Evolutionary conservation across 2,797 vertebrate species (phyloP), one percentile per base, ranked within the genome.

Genomic region (Sebastes jordani): DNA sequence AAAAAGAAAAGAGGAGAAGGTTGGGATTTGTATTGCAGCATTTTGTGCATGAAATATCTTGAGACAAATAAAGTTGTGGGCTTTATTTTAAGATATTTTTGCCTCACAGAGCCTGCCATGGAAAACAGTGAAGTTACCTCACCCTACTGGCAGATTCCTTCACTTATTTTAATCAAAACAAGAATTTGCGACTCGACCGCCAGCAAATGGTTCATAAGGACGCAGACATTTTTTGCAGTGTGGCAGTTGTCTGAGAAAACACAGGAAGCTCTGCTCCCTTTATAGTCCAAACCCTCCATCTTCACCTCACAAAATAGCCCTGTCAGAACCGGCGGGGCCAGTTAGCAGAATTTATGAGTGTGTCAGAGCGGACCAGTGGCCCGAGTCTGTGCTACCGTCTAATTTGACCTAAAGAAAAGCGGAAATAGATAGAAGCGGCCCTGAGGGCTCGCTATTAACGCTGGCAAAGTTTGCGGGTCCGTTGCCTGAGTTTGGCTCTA

Each of bases 371-470:
- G 80, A 85, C 60, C 85, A 83, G 79, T 22, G 81, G 88, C 84
- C 84, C 60, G 68, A 71, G 85, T 88, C 89, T 27, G 74, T 2
- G 85, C 83, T 86, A 78, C 89, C 78, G 68, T 89, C 94, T 94
- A 93, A 95, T 94, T 94, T 94, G 93, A 94, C 93, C 95, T 90
- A 60, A 81, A 82, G 94, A 95, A 93, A 90, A 83, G 81, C 11
- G 73, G 89, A 92, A 91, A 73, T 68, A 80, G 89, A 92, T 79
- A 86, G 85, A 85, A 69, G 82, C 70, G 1, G 85, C 83, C 90
- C 85, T 11, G 4, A 75, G 87, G 91, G 83, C 70, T 80, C 18
- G 73, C 81, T 88, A 91, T 94, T 93, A 93, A 87, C 87, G 85
- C 80, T 32, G 63, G 75, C 16, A 46, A 72, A 74, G 74, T 86